Evolutionary conservation across 2,888 invertebrate genomes (phyloP).

Genomic region (Watsonalla cultraria): DNA sequence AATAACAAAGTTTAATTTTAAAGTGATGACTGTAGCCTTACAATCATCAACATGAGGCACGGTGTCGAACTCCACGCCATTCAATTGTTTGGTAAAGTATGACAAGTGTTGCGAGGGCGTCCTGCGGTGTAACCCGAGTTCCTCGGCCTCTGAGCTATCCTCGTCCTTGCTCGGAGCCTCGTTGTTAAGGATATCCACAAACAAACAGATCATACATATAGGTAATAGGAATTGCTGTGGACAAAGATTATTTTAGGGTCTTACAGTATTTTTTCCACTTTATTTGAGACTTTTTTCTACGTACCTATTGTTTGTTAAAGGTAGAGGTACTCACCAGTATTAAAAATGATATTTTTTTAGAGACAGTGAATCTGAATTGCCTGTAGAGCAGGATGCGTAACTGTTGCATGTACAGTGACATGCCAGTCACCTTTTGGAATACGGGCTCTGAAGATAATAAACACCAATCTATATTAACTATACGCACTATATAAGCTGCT

Average conservation of each 20-base stretch:
- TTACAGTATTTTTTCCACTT: no score
- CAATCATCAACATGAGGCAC: conserved; percentile 25
- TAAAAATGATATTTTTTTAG: conserved; percentile 36
- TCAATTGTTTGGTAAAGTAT: conserved; percentile 17
- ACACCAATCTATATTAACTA: not conserved
- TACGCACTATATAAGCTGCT: not conserved
- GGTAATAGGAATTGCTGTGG: conserved; percentile 52
- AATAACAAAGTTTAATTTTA: no score
- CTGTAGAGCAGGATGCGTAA: conserved; percentile 36
- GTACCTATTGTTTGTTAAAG: no score
- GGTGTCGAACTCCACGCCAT: conserved; percentile 22
- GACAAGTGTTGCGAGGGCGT: conserved; percentile 27
- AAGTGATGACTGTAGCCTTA: conserved; percentile 10
- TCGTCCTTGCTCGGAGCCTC: accelerated
- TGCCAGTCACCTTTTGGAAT: conserved; percentile 26
- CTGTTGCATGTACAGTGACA: conserved; percentile 35
- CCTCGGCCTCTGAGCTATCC: conserved; percentile 11
- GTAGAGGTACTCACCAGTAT: conserved; percentile 36
- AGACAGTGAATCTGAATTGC: conserved; percentile 37
- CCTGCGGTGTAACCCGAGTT: conserved; percentile 34
- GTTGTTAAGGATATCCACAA: conserved; percentile 27
- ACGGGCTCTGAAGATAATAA: conserved; percentile 25
- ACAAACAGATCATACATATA: conserved; percentile 21
- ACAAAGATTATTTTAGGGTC: conserved; percentile 2
- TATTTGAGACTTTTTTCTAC: no score